A percentile compares a stretch with the other conserved stretches of the same genome.
These are phyloP conservation scores for Pseudanteris insignis DNA, from an alignment of 2,888 invertebrate genomes.

Conservation along the genomic window DNA sequence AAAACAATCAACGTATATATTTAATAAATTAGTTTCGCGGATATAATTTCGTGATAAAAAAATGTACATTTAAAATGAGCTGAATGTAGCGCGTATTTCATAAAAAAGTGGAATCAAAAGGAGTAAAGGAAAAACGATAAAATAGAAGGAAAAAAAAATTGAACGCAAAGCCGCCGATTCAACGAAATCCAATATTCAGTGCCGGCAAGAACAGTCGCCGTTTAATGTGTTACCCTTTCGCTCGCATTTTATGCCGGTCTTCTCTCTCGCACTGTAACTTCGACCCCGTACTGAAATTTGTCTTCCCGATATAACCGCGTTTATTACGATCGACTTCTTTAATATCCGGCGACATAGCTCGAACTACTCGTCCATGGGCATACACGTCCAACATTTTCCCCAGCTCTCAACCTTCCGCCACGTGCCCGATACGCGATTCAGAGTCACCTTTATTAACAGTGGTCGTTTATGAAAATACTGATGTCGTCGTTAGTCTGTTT, in stretches of 20 bases:
- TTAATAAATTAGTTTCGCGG: no score
- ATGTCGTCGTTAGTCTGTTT: no score
- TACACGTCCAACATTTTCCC: slow-evolving; percentile 12
- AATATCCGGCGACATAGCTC: slow-evolving; percentile 47
- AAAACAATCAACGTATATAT: no score
- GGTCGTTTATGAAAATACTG: no score
- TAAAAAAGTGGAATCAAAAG: no score
- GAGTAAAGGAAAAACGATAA: no score
- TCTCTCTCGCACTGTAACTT: slow-evolving; percentile 1
- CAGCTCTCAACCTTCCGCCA: slow-evolving; percentile 23
- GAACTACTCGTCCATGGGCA: slow-evolving; percentile 25
- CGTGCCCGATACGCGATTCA: slow-evolving; percentile 29
- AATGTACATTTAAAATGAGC: no score
- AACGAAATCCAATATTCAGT: slow-evolving; percentile 42
- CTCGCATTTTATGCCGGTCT: neutral
- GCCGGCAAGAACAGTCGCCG: slow-evolving; percentile 27
- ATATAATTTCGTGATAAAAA: no score
- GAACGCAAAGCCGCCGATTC: slow-evolving; percentile 20
- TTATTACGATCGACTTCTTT: slow-evolving; percentile 50
- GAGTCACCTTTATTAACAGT: slow-evolving; percentile 30
- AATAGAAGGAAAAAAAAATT: slow-evolving; percentile 5
- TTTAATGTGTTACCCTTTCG: slow-evolving; percentile 30
- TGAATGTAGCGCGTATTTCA: no score
- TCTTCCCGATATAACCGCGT: slow-evolving; percentile 45
- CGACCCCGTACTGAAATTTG: slow-evolving; percentile 42